phyloP scores from a whole-genome alignment of 2,797 vertebrate species.

The Hippocampus kuda region DNA sequence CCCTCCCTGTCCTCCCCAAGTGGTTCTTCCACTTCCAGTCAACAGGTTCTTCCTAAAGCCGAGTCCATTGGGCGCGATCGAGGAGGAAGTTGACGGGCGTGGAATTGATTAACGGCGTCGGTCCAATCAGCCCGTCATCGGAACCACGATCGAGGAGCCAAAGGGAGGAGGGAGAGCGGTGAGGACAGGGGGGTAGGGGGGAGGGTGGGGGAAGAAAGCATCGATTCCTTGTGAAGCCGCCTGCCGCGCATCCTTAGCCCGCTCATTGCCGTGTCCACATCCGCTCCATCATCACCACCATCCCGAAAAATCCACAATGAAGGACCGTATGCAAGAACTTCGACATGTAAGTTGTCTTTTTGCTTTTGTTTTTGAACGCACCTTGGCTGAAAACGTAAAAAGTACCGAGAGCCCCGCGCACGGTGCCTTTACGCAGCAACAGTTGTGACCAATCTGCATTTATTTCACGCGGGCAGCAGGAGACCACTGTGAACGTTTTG shows the following conservation, averaged over 20 bases:
- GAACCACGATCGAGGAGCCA: conserved; percentile 16
- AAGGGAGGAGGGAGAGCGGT: too few species aligned
- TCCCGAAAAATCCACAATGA: conserved; percentile 48
- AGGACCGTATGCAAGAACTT: conserved; percentile 73
- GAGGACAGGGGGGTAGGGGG: too few species aligned
- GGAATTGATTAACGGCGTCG: conserved; percentile 52
- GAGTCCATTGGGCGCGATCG: conserved; percentile 5
- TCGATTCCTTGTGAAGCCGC: conserved; percentile 25
- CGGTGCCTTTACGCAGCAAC: conserved; percentile 46
- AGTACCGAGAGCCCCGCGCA: background rate
- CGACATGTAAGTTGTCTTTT: conserved; percentile 58
- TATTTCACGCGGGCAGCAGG: background rate
- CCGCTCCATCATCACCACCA: conserved; percentile 31
- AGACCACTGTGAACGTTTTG: background rate
- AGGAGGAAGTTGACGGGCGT: conserved; percentile 34
- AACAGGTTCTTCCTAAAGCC: background rate
- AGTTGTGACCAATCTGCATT: conserved; percentile 40
- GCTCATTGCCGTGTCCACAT: conserved; percentile 25
- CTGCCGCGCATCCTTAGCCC: conserved; percentile 35
- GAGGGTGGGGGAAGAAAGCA: too few species aligned
- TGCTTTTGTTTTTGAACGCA: too few species aligned
- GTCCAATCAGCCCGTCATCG: conserved; percentile 54
- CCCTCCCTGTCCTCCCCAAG: background rate
- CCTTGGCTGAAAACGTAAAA: background rate
- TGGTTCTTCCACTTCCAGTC: background rate